Evolutionary conservation across 1,140 invertebrate genomes (phyloP), one percentile per base, ranked within the genome.

Genomic region (Bathynomus jamesi): DNA sequence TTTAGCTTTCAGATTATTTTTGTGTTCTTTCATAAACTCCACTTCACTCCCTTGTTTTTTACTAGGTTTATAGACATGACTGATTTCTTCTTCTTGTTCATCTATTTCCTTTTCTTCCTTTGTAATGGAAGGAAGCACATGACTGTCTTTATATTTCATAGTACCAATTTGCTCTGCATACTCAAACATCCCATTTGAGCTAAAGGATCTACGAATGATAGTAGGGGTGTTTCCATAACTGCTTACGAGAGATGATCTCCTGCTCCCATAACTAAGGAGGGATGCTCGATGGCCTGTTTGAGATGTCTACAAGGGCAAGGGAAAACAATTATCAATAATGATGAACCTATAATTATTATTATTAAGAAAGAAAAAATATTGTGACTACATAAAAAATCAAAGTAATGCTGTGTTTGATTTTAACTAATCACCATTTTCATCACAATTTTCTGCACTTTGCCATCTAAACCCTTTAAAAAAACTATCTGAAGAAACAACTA

Each of bases 151-250:
- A 17, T 17, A 53, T 53, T 53, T 53, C 11, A 21, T 17, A 53
- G 11, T 5, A 3, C 40, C 40, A 53, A 21, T 21, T 21, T 53
- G 40, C 21, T 53, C 40, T 3, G 40, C 2, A 53, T 53, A 53
- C 21, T 53, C 40, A 3, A 69, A 61, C 53, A 61, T 61, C 4
- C 67, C 67, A 13, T 69, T 69, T 24, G 53, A 61, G 46, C 67
- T 69, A 28, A 69, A 29, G 10, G 67, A 69, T 28, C 67, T 53
- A 5, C 67, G 32, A 53, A 69, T 69, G 11, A 69, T 29, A 28
- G 61, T 69, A 24, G 67, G 67, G 4, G 67, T 69, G 53, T 69
- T 69, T 28, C 67, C 67, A 60, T 69, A 69, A 60, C 62, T 69
- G 46, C 67, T 69, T 17, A 69, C 25, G 24, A 61, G 31, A 3